Evolutionary conservation across 2,113 vertebrate genomes (phyloP), one percentile per base, ranked within the genome.

Genomic region (Pelecanoides urinatrix): DNA sequence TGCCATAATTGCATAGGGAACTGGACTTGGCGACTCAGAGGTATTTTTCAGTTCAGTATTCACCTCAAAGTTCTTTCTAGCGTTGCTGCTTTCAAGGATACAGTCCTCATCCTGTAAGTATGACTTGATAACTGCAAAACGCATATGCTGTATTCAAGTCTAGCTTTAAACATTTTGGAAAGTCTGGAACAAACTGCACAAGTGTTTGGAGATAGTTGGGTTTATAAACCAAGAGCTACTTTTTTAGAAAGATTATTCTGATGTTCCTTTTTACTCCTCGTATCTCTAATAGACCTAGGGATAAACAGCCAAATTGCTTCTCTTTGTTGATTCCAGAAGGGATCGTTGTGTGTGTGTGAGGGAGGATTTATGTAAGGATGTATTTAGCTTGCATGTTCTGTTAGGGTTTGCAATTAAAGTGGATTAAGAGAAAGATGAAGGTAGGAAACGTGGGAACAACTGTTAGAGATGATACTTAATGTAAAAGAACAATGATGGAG

Each of bases 321-420:
- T 87, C 10, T 42, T 72, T 76, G 71, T 91, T 92, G 73, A 55
- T 91, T 81, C 70, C 77, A 58, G 62, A 40, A 87, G 52, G 32
- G 61, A 73, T 5, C 59, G 61, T 2, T 26, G 21, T 59, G 34
- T 16, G 12, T 53, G 14, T 53, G 36, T 59, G 63, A 56, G 20
- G 16, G 42, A 50, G 30, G 25, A 74, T 76, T 91, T 92, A 29
- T 12, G 19, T 63, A 65, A 68, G 88, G 49, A 72, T 27, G 22
- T 44, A 32, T 83, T 88, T 65, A 49, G 77, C 70, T 63, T 75
- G 47, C 11, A 0, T 52, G 21, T 85, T 94, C 76, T 92, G 32
- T 78, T 91, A 72, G 55, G 40, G 45, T 80, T 94, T 79, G 81
- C 80, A 92, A 20, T 89, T 91, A 90, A 89, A 94, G 71, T 17